Evolutionary conservation across 1,140 invertebrate genomes (phyloP), one percentile per base, ranked within the genome.

Genomic region (Leptinotarsa undecemlineata): DNA sequence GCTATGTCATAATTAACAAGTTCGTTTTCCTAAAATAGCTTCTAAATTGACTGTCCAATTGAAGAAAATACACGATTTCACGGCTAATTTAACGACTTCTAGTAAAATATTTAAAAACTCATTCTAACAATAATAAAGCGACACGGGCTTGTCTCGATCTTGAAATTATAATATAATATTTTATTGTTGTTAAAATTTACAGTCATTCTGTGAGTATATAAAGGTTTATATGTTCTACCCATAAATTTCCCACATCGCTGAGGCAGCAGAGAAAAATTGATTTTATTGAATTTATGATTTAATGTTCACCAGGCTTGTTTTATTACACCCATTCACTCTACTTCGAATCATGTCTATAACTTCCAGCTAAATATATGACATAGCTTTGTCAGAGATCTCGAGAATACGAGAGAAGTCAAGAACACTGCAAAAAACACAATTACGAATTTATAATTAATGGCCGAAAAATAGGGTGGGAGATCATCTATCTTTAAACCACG

Each of bases 281-380:
- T 76, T 78, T 78, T 78, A 78, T 78, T 78, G 77, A 78, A 78
- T 76, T 74, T 76, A 76, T 78, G 77, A 78, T 78, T 78, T 78
- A 78, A 73, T 76, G 71, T 78, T 78, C 71, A 74, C 72, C 47
- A 73, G 74, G 68, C 20, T 6, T 15, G n/a, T 57, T 57, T 57
- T 64, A 64, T 63, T 62, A 63, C 48, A 73, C 60, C 66, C 60
- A 68, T 51, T 62, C 63, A 64, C 63, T 64, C 63, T 21, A 64
- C 14, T 64, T 64, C 20, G 26, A 15, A 64, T 33, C 63, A 23
- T 64, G 20, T 64, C 15, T 64, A 23, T 64, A 64, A 64, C 20
- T 64, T 33, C 63, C 26, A 17, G 26, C 17, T 15, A 64, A 23
- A 64, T 64, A 64, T 64, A 64, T 33, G 63, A 23, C 63, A 64